phyloP scores from a whole-genome alignment of 2,797 vertebrate species.

The Lepus townsendii region DNA sequence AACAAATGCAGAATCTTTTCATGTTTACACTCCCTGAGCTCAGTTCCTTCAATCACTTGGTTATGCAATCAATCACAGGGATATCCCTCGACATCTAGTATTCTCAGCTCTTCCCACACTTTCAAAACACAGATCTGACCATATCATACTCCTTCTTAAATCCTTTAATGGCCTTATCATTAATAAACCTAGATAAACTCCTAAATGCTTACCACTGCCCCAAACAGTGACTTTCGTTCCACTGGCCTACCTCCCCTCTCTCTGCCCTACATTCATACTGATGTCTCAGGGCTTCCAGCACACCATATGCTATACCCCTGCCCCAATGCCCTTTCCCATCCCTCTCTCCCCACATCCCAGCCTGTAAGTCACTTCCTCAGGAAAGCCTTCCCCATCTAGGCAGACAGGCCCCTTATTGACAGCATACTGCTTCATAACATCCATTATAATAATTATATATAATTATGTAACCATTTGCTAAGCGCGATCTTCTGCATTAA shows the following conservation, averaged over 20 bases:
- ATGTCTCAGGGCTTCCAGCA: background rate
- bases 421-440: background rate
- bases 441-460: background rate
- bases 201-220: background rate
- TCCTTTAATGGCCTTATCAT: background rate
- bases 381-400: background rate
- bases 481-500: background rate
- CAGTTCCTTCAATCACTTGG: background rate
- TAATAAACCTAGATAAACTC: background rate
- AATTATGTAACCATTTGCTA: background rate
- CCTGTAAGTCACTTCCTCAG: background rate
- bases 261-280: background rate
- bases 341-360: background rate
- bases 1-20: conserved; percentile 26
- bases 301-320: background rate
- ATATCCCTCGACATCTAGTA: background rate
- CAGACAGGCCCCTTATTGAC: background rate
- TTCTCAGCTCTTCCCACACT: background rate
- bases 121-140: background rate
- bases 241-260: background rate
- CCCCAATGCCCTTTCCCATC: background rate
- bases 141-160: background rate
- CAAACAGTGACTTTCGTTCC: background rate
- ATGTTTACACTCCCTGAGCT: background rate
- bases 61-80: background rate